Conservation (phyloP, 2,888 invertebrate species). For the Phyllotreta cruciferae region DNA sequence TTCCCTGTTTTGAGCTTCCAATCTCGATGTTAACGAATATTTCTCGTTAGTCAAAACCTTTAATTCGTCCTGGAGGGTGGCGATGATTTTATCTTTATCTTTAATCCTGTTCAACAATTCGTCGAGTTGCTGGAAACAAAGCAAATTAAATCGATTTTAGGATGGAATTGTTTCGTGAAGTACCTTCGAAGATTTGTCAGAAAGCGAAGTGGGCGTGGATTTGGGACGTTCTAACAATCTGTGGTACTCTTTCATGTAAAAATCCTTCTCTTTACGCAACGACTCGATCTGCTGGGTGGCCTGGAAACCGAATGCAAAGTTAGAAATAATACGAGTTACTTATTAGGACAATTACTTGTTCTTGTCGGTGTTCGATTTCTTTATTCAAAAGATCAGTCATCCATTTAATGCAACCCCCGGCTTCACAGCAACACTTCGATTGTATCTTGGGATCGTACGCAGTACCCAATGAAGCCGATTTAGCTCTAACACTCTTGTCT, state of each 20-base stretch:
- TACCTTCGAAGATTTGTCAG: slow-evolving; percentile 53
- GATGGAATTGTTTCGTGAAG: slow-evolving; percentile 29
- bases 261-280: slow-evolving; percentile 60
- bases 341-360: slow-evolving; percentile 38
- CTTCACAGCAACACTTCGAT: slow-evolving; percentile 47
- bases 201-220: slow-evolving; percentile 44
- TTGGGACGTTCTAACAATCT: slow-evolving; percentile 58
- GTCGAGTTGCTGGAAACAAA: slow-evolving; percentile 32
- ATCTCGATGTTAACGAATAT: slow-evolving; percentile 56
- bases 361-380: slow-evolving; percentile 49
- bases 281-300: slow-evolving; percentile 46
- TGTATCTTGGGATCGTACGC: slow-evolving; percentile 21
- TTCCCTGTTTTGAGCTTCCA: slow-evolving; percentile 52
- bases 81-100: slow-evolving; percentile 58
- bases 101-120: slow-evolving; percentile 52
- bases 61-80: slow-evolving; percentile 59
- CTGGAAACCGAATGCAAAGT: slow-evolving; percentile 34
- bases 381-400: slow-evolving; percentile 49
- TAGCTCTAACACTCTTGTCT: neutral
- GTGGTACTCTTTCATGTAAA: slow-evolving; percentile 62
- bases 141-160: neutral
- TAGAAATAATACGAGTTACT: slow-evolving; percentile 8
- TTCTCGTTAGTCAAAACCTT: slow-evolving; percentile 60
- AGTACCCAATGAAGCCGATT: neutral
- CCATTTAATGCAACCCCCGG: slow-evolving; percentile 46